A percentile compares a stretch with the other conserved stretches of the same genome.
These are phyloP conservation scores for Amaurobius ferox DNA, from an alignment of 2,888 invertebrate genomes.

Conservation along the genomic window DNA sequence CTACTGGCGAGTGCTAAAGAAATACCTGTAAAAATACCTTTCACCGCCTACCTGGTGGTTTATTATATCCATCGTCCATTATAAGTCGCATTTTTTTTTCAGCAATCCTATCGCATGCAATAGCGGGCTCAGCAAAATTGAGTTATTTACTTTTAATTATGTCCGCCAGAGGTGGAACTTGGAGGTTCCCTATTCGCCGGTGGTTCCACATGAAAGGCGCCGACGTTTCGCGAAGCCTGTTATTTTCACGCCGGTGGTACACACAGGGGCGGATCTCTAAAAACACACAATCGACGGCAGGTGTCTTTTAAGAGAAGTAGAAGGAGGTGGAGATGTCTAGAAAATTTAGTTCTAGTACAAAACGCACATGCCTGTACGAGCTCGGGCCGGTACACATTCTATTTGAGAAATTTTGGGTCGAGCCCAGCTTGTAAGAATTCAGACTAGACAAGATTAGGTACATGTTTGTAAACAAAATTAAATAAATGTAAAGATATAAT, in stretches of 20 bases:
- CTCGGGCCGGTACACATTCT: no score
- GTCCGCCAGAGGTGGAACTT: conserved; percentile 15
- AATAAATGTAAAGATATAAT: no score
- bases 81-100: neutral
- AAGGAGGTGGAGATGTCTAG: no score
- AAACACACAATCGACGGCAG: conserved; percentile 13
- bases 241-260: conserved; percentile 2
- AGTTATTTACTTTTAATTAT: conserved; percentile 65
- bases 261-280: neutral
- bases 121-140: conserved; percentile 36
- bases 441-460: no score
- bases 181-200: neutral
- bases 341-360: no score
- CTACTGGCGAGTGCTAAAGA: conserved; percentile 24
- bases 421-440: no score
- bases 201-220: neutral
- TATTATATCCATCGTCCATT: conserved; percentile 30
- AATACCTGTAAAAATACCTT: neutral
- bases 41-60: conserved; percentile 42
- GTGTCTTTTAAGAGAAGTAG: neutral
- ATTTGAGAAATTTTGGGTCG: no score
- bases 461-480: no score
- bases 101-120: neutral
- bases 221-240: neutral
- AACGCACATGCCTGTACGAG: no score